phyloP scores from a whole-genome alignment of 2,113 vertebrate genomes.

The Phrynocephalus versicolor region DNA sequence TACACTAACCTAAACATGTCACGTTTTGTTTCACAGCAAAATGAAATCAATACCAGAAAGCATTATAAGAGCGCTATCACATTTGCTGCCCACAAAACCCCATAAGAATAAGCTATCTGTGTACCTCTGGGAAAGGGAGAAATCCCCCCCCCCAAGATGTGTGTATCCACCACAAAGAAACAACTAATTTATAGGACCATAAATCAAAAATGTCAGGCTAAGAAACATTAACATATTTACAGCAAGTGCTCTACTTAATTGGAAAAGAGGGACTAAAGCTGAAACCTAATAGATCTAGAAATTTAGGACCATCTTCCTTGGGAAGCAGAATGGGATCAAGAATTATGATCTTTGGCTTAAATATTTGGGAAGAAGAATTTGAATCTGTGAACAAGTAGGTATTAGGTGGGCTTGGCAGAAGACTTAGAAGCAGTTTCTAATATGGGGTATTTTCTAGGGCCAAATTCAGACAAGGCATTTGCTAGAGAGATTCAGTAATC shows the following conservation, averaged over 20 bases:
- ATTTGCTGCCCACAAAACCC: not conserved
- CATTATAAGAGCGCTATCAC: not conserved
- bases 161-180: not conserved
- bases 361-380: not conserved
- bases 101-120: not conserved
- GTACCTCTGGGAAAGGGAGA: not conserved
- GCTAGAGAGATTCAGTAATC: not conserved
- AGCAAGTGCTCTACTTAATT: not conserved
- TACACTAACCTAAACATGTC: not conserved
- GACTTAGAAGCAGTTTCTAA: too few species aligned
- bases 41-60: not conserved
- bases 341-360: not conserved
- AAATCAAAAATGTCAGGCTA: not conserved
- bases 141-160: not conserved
- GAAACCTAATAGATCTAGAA: not conserved
- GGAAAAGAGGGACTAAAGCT: not conserved
- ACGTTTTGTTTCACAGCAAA: not conserved
- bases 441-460: not conserved
- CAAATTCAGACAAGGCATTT: not conserved
- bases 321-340: not conserved
- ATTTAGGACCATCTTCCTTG: slow-evolving; percentile 1
- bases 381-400: not conserved
- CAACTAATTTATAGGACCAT: not conserved
- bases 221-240: not conserved
- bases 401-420: not conserved